Evolutionary conservation across 2,888 invertebrate genomes (phyloP).

Genomic region (Willowsia nigromaculata): DNA sequence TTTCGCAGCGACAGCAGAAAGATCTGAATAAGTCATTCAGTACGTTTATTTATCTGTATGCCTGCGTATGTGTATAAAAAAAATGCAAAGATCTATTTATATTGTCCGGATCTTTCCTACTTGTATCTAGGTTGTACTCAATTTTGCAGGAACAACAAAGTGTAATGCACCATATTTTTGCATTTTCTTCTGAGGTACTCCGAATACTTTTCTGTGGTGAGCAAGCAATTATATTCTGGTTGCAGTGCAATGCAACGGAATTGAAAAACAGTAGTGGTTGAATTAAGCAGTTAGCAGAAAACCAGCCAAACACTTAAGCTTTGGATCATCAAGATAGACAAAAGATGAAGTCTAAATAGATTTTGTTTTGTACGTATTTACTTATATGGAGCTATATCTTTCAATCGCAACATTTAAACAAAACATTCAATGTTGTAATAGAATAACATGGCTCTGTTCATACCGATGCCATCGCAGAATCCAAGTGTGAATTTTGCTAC

Average conservation of each 20-base stretch:
- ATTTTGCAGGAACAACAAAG: neutral
- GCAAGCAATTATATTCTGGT: conserved; percentile 36
- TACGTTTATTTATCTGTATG: neutral
- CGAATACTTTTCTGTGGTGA: conserved; percentile 2
- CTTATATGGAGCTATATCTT: neutral
- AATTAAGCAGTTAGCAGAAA: conserved; percentile 28
- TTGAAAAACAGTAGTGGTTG: conserved; percentile 3
- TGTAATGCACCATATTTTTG: too few species aligned
- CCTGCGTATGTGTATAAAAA: too few species aligned
- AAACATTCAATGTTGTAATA: neutral
- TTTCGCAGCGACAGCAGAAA: neutral
- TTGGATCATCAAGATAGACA: neutral
- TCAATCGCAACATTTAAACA: neutral
- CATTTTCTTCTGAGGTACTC: conserved; percentile 9
- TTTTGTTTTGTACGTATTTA: neutral
- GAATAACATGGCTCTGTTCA: neutral
- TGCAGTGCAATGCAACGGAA: conserved; percentile 32
- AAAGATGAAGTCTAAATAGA: neutral
- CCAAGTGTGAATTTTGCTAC: neutral
- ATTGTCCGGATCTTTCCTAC: conserved; percentile 39
- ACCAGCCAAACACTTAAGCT: neutral
- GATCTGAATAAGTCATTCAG: neutral
- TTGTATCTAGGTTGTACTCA: neutral
- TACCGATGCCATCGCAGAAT: neutral
- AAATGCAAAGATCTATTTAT: neutral